Base-by-base conservation (phyloP, 2,797 vertebrate species). In the Sebastes vulpes region DNA sequence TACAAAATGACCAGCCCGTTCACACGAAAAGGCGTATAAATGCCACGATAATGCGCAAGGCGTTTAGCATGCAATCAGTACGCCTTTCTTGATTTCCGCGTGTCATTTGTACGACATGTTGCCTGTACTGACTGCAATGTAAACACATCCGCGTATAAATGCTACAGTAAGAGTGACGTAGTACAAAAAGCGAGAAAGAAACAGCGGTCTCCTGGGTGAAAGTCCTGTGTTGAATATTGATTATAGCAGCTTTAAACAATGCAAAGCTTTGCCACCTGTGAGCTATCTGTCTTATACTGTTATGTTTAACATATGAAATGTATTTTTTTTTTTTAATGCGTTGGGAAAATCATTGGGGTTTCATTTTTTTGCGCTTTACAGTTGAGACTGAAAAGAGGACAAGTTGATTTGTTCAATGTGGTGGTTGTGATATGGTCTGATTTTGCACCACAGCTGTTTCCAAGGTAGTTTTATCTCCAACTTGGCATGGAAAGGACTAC, bases 291-390 rank as follows among this genome's bases (percentile, higher is more conserved):
- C 46, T 48, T 48, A 48, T 48, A 48, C 46, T 48, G 8, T 48
- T 48, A 9, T n/a, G 16, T 46, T 46, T 46, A 46, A 48, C 2
- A 20, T 48, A 46, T 2, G 8, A n/a, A 8, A 48, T 48, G 46
- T 48, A 48, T 48, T 48, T 0, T 4, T 52, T 4, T 52, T 21
- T 52, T 52, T 52, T 52, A 20, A 21, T 28, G 9, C 57, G 0
- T 31, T n/a, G 18, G 16, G 1, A 20, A 20, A 0, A 60, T 46
- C 38, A 18, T 46, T 46, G 14, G 38, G 38, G 14, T 46, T 46
- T 46, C 0, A 18, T 18, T 46, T 18, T 42, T 46, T 60, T 21
- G n/a, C 5, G 0, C n/a, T 60, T 12, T 32, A 32, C 26, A 57
- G 7, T 11, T 31, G 0, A 31, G 9, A 35, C 58, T 61, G 11